These are phyloP conservation scores for Garrulus glandarius DNA, from an alignment of 2,797 vertebrate species.

Conservation along the genomic window DNA sequence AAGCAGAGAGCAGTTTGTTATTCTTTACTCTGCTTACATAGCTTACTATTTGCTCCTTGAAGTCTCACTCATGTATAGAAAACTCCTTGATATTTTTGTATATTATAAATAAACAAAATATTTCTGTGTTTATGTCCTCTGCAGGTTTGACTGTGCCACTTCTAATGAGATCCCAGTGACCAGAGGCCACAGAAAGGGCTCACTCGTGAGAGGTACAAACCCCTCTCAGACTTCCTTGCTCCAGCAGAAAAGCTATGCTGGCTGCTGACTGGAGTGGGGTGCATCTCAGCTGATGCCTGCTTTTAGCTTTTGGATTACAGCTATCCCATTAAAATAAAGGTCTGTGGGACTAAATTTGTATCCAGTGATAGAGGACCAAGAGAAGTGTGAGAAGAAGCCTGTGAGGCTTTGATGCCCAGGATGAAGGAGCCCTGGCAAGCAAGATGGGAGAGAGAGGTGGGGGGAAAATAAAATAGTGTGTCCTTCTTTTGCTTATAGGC, in stretches of 20 bases:
- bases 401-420: neutral
- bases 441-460: neutral
- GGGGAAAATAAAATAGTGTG: neutral
- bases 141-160: neutral
- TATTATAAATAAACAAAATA: neutral
- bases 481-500: neutral
- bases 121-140: neutral
- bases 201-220: accelerated
- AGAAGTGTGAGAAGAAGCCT: neutral
- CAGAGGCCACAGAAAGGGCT: neutral
- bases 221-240: neutral
- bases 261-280: neutral
- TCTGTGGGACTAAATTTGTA: neutral
- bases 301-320: neutral
- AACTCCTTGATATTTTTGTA: neutral
- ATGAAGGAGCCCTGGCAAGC: neutral
- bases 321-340: neutral
- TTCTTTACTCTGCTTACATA: neutral
- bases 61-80: neutral
- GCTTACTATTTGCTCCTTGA: neutral
- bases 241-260: neutral
- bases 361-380: neutral
- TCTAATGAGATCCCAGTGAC: neutral
- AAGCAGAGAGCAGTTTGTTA: neutral
- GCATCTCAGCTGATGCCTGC: neutral